Evolutionary conservation across 1,140 invertebrate genomes (phyloP), one percentile per base, ranked within the genome.

Genomic region (Caenorhabditis tropicalis): DNA sequence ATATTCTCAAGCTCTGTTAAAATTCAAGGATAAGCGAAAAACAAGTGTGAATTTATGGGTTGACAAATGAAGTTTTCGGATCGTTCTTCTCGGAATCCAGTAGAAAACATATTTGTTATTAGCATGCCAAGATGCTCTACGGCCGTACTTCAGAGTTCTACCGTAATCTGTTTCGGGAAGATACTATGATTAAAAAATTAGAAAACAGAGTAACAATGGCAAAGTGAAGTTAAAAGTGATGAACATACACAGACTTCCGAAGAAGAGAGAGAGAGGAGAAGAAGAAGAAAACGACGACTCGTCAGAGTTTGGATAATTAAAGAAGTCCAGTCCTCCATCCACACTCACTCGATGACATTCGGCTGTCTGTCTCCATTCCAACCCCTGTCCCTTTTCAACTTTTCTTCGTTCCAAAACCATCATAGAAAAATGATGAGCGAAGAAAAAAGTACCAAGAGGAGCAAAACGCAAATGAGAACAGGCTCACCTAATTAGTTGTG

Each of bases 261-360:
- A 9, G 16, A 21, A 58, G 24, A 65, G 24, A 24, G 27, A 27
- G n/a, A 36, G 33, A 65, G 12, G 58, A 74, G 65, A 12, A 74
- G 65, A 24, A 74, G 65, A 0, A 43, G 65, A 74, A 74, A 36
- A 43, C 36, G 65, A 31, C 65, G 36, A 43, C 65, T 74, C 65
- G 65, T 74, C 65, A 74, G 65, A 43, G 65, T 74, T 36, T 43
- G 33, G 65, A 74, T 74, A 74, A 74, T 74, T 74, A 74, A 74
- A 74, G 65, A 74, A 74, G 33, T 74, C 65, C 65, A 74, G 65
- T 46, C 19, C 36, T 74, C 65, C 36, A 39, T 31, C 43, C 58
- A 36, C 58, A 36, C 29, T 27, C 65, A 43, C 36, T 43, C 65
- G 36, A 43, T 74, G 65, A 74, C 65, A 74, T 74, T 36, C 65